Conservation (phyloP, 2,113 vertebrate species). For the Bubo bubo region DNA sequence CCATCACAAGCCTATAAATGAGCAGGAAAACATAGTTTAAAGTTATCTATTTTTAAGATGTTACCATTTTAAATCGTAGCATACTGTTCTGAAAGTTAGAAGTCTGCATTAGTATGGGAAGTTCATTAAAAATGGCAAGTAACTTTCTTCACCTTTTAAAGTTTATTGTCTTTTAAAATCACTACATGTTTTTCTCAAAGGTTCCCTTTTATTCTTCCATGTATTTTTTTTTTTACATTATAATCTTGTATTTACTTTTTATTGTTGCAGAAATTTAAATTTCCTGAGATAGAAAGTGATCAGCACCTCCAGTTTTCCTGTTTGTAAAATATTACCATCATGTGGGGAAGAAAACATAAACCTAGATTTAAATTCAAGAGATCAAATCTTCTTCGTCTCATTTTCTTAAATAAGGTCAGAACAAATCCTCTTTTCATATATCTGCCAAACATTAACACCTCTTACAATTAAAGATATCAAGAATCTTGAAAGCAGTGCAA, state of each 20-base stretch:
- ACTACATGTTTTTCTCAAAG: background rate
- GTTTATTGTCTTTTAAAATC: background rate
- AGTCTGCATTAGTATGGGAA: background rate
- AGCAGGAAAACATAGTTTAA: background rate
- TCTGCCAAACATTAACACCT: background rate
- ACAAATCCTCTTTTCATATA: background rate
- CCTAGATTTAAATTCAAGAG: background rate
- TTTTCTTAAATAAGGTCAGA: background rate
- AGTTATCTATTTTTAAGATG: accelerated
- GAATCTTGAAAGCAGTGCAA: background rate
- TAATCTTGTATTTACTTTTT: background rate
- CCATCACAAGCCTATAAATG: background rate
- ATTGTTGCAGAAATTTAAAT: background rate
- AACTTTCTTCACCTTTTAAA: background rate
- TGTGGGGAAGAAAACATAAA: background rate
- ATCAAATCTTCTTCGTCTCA: background rate
- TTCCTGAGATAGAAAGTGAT: background rate
- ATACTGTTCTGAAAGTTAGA: background rate
- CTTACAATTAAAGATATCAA: background rate
- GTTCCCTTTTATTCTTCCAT: background rate
- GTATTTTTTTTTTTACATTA: background rate
- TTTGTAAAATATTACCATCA: background rate
- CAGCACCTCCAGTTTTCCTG: background rate
- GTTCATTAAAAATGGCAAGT: background rate
- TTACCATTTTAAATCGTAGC: background rate